phyloP scores from a whole-genome alignment of 2,113 vertebrate genomes.

The Melanerpes formicivorus region DNA sequence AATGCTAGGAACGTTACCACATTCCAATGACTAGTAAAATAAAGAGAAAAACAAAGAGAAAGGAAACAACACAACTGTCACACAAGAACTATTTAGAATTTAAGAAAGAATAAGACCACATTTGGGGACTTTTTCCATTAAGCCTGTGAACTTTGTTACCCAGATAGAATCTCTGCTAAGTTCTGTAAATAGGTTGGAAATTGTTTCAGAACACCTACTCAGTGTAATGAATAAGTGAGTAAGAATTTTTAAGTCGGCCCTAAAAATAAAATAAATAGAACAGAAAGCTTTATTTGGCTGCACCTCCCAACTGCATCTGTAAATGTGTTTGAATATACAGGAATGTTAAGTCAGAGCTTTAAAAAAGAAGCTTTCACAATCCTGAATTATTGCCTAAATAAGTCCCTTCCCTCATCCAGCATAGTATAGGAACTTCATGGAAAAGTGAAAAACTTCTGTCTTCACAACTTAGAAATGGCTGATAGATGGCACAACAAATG shows the following conservation, averaged over 20 bases:
- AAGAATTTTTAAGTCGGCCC: neutral
- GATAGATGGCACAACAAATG: neutral
- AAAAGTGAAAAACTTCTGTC: neutral
- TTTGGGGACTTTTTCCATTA: neutral
- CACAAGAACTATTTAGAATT: neutral
- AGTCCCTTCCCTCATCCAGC: neutral
- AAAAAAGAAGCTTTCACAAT: neutral
- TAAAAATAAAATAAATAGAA: slow-evolving; percentile 3
- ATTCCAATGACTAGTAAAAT: neutral
- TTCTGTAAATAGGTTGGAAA: neutral
- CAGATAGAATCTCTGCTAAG: neutral
- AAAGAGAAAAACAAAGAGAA: neutral
- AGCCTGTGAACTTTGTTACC: neutral
- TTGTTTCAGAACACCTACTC: slow-evolving; percentile 6
- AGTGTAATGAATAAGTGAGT: neutral
- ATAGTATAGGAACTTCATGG: neutral
- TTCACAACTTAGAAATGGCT: neutral
- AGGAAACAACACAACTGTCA: neutral
- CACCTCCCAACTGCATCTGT: neutral
- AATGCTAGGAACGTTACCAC: neutral
- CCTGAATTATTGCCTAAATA: neutral
- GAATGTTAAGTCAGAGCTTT: neutral
- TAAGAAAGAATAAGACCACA: neutral
- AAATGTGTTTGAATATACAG: neutral
- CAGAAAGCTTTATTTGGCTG: neutral